Conservation (phyloP, 2,888 invertebrate species). For the Apodemia hepburni region DNA sequence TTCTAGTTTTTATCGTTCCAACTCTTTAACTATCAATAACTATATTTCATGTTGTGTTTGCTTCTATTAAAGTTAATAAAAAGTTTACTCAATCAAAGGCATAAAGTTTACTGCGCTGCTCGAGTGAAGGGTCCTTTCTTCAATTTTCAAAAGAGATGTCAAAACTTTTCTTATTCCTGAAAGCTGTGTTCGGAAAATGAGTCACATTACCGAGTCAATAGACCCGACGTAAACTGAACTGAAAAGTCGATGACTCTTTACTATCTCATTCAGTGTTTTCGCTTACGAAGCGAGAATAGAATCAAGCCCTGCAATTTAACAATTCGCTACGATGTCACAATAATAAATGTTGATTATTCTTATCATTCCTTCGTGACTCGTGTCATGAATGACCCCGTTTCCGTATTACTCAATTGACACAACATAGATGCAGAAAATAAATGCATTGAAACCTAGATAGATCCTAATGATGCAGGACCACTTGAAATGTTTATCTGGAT, state of each 20-base stretch:
- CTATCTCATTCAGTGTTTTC: constrained; percentile 60
- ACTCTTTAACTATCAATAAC: neutral
- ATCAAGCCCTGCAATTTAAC: constrained; percentile 42
- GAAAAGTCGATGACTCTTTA: constrained; percentile 64
- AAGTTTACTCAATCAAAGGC: constrained; percentile 73
- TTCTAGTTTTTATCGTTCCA: neutral
- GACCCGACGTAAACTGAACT: constrained; percentile 58
- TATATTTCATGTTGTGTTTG: neutral
- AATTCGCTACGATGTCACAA: constrained; percentile 45
- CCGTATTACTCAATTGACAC: constrained; percentile 25
- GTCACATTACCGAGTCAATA: constrained; percentile 75
- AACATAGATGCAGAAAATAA: constrained; percentile 22
- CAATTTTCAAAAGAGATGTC: constrained; percentile 54
- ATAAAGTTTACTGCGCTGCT: constrained; percentile 62
- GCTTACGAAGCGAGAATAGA: constrained; percentile 52
- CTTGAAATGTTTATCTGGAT: constrained; percentile 41
- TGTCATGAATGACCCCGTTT: constrained; percentile 31
- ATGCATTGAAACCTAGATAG: neutral
- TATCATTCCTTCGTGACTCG: constrained; percentile 33
- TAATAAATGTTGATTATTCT: constrained; percentile 48
- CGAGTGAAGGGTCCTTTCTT: constrained; percentile 61
- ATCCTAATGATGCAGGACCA: constrained; percentile 28
- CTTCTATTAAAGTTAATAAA: constrained; percentile 48
- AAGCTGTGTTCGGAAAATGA: constrained; percentile 71
- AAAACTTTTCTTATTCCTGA: constrained; percentile 73